A percentile compares a stretch with the other conserved stretches of the same genome.
These are phyloP conservation scores for Tragulus kanchil DNA, from an alignment of 2,113 vertebrate genomes.

Conservation along the genomic window DNA sequence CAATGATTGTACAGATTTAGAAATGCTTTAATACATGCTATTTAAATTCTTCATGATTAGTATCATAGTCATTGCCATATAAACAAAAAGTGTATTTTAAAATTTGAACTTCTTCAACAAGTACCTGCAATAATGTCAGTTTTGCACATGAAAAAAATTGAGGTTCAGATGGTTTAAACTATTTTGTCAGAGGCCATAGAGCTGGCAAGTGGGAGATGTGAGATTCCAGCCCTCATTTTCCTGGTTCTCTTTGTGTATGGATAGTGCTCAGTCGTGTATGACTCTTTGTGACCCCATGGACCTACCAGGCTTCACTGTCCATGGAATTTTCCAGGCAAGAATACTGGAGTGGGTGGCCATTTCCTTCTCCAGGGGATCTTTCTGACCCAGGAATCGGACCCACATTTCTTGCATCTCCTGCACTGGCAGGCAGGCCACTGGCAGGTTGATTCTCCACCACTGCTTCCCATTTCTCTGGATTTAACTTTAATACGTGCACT, in stretches of 20 bases:
- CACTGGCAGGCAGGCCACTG: accelerated
- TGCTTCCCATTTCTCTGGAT: background rate
- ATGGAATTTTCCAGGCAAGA: background rate
- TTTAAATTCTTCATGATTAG: background rate
- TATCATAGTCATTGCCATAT: background rate
- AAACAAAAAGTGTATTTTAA: background rate
- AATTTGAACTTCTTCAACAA: background rate
- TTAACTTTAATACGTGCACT: background rate
- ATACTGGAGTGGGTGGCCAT: background rate
- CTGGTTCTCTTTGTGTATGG: background rate
- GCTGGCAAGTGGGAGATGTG: background rate
- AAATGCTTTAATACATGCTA: background rate
- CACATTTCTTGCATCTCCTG: accelerated
- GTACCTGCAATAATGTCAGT: background rate
- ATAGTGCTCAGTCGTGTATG: background rate
- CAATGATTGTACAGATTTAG: background rate
- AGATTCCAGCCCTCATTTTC: background rate
- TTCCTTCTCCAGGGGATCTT: background rate
- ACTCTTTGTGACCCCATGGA: background rate
- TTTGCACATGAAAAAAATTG: background rate
- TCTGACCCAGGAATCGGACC: background rate
- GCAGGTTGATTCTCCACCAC: background rate
- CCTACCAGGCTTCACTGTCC: background rate
- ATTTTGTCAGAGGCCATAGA: background rate
- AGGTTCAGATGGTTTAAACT: background rate